Evolutionary conservation across 2,797 vertebrate genomes (phyloP).

Genomic region (Hapalemur alaotrensis): DNA sequence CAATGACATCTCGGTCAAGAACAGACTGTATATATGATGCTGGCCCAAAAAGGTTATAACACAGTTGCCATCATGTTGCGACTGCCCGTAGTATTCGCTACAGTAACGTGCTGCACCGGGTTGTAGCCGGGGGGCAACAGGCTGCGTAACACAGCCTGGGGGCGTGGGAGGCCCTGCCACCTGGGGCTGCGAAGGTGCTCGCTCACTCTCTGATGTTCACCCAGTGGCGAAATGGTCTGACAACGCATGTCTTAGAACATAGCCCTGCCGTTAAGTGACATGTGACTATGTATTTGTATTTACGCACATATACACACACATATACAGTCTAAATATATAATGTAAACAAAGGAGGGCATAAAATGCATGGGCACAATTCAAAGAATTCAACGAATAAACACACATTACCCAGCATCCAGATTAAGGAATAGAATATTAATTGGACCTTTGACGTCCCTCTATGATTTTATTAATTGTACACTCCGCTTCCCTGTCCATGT

Average conservation of each 20-base stretch:
- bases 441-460: fast-evolving
- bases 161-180: fast-evolving
- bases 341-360: background rate
- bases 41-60: background rate
- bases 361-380: background rate
- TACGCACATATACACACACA: background rate
- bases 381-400: background rate
- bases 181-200: background rate
- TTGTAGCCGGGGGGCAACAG: background rate
- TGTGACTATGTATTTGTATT: background rate
- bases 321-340: background rate
- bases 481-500: too few relatives aligned
- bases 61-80: too few relatives aligned
- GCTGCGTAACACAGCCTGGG: background rate
- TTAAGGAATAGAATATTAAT: background rate
- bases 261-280: background rate
- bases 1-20: background rate
- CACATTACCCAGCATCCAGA: background rate
- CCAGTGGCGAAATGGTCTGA: background rate
- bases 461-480: background rate
- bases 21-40: background rate
- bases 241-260: background rate
- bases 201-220: background rate
- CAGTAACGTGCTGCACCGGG: background rate
- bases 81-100: too few relatives aligned